These are phyloP conservation scores for Eptesicus fuscus DNA, from an alignment of 2,113 vertebrate genomes.

Conservation along the genomic window DNA sequence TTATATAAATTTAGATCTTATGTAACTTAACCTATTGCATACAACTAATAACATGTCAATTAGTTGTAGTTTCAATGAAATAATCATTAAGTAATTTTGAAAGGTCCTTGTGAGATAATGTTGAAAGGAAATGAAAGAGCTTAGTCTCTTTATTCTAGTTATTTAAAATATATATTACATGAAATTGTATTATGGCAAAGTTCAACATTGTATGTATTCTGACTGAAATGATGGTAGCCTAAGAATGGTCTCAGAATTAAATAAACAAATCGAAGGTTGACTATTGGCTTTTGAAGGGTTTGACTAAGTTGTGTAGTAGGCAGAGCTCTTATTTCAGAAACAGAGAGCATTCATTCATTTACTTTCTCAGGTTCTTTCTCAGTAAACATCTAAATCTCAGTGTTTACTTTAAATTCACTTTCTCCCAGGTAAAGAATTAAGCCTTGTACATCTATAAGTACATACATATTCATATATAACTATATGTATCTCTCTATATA, in stretches of 20 bases:
- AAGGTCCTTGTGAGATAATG: neutral
- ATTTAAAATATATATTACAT: neutral
- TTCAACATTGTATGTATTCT: neutral
- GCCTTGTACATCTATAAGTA: neutral
- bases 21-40: neutral
- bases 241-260: neutral
- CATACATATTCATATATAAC: neutral
- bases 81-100: neutral
- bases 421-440: neutral
- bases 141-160: neutral
- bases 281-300: neutral
- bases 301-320: neutral
- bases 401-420: conserved; percentile 8
- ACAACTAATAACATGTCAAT: neutral
- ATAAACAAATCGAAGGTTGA: neutral
- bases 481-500: neutral
- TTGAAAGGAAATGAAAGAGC: neutral
- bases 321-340: neutral
- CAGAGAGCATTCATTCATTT: neutral
- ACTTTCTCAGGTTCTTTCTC: neutral
- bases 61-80: neutral
- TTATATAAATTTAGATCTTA: neutral
- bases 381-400: neutral
- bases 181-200: neutral
- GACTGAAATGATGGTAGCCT: neutral